Percentiles rank a stretch among this genome's conserved stretches.
These are phyloP conservation scores for Zaprionus taronus DNA, from an alignment of 1,140 invertebrate species.

Conservation along the genomic window DNA sequence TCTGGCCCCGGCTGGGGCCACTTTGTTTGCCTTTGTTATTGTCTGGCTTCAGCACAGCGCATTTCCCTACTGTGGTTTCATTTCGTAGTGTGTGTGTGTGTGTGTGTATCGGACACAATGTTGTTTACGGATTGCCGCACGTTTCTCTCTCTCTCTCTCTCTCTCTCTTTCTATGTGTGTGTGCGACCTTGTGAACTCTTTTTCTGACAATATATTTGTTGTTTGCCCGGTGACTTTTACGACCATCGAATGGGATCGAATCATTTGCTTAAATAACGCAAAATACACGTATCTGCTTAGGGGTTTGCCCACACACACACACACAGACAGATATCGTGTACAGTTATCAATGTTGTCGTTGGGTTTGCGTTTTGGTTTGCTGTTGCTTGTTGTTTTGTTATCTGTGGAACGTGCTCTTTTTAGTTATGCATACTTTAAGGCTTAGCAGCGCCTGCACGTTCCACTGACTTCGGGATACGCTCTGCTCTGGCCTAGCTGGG, in stretches of 20 bases:
- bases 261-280: slow-evolving; percentile 64
- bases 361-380: slow-evolving; percentile 21
- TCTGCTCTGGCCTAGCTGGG: slow-evolving; percentile 2
- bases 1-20: slow-evolving; percentile 15
- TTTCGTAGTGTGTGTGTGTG: background rate
- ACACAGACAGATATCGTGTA: background rate
- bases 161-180: background rate
- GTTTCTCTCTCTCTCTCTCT: background rate
- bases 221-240: slow-evolving; percentile 26
- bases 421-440: slow-evolving; percentile 81
- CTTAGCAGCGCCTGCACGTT: slow-evolving; percentile 64
- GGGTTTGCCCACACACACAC: background rate
- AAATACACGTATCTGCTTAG: slow-evolving; percentile 48
- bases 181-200: slow-evolving; percentile 51
- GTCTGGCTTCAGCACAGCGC: slow-evolving; percentile 26
- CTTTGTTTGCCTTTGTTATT: slow-evolving; percentile 57
- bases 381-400: slow-evolving; percentile 60
- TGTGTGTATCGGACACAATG: background rate
- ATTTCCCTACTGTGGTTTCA: slow-evolving; percentile 23
- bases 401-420: slow-evolving; percentile 76
- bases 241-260: slow-evolving; percentile 29
- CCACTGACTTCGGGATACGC: slow-evolving; percentile 41
- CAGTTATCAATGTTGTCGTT: slow-evolving; percentile 67
- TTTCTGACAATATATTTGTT: slow-evolving; percentile 43
- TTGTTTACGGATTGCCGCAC: background rate